A percentile compares a stretch with the other conserved stretches of the same genome.
Conservation (phyloP, 2,888 invertebrate genomes). For the Tanaodytes sp. region DNA sequence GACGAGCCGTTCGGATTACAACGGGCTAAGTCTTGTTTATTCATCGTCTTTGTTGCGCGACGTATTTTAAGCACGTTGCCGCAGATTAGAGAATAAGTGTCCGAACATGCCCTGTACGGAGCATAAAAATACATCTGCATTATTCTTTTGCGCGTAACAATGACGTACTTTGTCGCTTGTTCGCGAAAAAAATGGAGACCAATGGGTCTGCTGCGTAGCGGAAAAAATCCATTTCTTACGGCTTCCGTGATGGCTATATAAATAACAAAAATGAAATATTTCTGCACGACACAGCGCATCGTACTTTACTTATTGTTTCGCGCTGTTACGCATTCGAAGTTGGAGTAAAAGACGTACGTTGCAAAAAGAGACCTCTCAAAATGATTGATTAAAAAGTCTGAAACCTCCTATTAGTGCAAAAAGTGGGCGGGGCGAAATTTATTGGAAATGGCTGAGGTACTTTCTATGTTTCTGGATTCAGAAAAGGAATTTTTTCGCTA, state of each 20-base stretch:
- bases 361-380: no score
- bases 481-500: no score
- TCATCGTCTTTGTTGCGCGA: slow-evolving; percentile 56
- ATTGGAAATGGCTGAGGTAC: no score
- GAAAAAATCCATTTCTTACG: slow-evolving; percentile 12
- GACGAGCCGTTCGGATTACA: slow-evolving; percentile 57
- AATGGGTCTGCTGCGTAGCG: slow-evolving; percentile 17
- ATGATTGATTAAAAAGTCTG: no score
- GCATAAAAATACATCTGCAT: slow-evolving; percentile 26
- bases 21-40: slow-evolving; percentile 58
- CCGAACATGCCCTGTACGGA: slow-evolving; percentile 5
- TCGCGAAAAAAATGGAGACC: slow-evolving; percentile 16
- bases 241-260: slow-evolving; percentile 11
- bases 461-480: no score
- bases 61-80: slow-evolving; percentile 27
- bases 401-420: no score
- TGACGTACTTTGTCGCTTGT: slow-evolving; percentile 9
- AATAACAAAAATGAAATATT: slow-evolving; percentile 27
- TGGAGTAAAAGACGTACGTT: no score
- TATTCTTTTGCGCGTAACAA: slow-evolving; percentile 25
- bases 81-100: slow-evolving; percentile 52
- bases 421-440: no score
- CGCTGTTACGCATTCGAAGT: no score
- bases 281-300: slow-evolving; percentile 11
- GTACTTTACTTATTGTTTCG: slow-evolving; percentile 9